Evolutionary conservation across 2,113 vertebrate species (phyloP).

Genomic region (Anthoscopus minutus): DNA sequence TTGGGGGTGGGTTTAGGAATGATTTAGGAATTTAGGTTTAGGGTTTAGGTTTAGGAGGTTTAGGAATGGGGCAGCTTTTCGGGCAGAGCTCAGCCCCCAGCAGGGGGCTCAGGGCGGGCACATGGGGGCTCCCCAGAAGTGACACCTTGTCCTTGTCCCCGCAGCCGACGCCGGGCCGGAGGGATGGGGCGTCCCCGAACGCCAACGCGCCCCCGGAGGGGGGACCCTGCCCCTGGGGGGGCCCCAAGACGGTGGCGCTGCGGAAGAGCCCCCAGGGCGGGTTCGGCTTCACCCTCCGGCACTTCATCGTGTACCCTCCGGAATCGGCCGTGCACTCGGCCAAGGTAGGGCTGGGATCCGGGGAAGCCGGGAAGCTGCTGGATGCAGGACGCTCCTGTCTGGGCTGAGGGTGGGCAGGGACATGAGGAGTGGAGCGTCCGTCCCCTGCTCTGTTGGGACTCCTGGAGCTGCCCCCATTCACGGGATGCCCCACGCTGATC

Average conservation of each 20-base stretch:
- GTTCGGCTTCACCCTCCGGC: conserved; percentile 94
- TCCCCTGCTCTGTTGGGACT: accelerated
- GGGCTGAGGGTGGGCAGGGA: not conserved
- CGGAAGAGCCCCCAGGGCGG: conserved; percentile 89
- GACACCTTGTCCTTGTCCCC: not conserved
- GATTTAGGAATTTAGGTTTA: too few relatives aligned
- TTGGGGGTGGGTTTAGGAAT: accelerated
- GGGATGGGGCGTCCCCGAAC: conserved; percentile 80
- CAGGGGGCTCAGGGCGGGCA: accelerated
- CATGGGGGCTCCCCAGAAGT: accelerated
- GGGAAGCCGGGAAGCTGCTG: accelerated
- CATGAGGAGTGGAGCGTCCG: accelerated
- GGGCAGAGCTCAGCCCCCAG: not conserved
- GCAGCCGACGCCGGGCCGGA: conserved; percentile 72
- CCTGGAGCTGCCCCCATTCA: not conserved
- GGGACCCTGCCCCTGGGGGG: conserved; percentile 80
- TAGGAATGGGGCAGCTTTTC: not conserved
- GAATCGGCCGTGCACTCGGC: conserved; percentile 84
- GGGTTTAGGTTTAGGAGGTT: too few relatives aligned
- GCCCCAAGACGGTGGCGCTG: conserved; percentile 85
- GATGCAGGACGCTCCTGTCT: accelerated
- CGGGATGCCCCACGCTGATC: not conserved
- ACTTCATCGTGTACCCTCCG: conserved; percentile 97
- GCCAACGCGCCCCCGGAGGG: conserved; percentile 79
- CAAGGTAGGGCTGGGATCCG: conserved; percentile 72